Conservation (phyloP, 2,113 vertebrate genomes). For the Eira barbara region DNA sequence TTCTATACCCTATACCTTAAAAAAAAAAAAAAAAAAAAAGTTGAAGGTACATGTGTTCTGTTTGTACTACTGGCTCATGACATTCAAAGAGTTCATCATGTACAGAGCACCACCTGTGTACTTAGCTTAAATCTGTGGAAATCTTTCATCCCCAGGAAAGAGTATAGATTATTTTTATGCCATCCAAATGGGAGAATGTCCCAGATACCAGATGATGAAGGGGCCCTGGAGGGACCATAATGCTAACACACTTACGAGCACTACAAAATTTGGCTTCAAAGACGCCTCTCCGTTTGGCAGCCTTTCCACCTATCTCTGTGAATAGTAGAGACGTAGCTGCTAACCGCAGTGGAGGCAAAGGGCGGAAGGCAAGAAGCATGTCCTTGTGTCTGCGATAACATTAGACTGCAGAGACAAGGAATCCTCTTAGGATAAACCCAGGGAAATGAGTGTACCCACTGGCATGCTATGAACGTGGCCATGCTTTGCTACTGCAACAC, state of each 20-base stretch:
- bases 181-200: constrained; percentile 60
- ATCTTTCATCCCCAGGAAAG: constrained; percentile 22
- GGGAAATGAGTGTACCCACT: background rate
- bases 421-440: constrained; percentile 8
- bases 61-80: background rate
- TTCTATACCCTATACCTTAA: background rate
- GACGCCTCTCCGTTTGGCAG: constrained; percentile 6
- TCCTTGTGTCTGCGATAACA: background rate
- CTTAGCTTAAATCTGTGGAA: constrained; percentile 36
- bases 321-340: background rate
- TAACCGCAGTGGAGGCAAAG: background rate
- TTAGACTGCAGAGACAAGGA: background rate
- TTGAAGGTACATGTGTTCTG: background rate
- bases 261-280: constrained; percentile 46
- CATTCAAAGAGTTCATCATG: background rate
- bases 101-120: background rate
- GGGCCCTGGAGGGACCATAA: constrained; percentile 47
- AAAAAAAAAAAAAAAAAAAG: background rate
- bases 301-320: background rate
- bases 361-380: background rate
- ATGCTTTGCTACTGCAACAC: background rate
- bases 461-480: background rate
- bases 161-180: constrained; percentile 57
- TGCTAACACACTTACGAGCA: constrained; percentile 18
- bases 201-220: constrained; percentile 58